These are phyloP conservation scores for Okamejei kenojei DNA, from an alignment of 2,797 vertebrate genomes.

Conservation along the genomic window DNA sequence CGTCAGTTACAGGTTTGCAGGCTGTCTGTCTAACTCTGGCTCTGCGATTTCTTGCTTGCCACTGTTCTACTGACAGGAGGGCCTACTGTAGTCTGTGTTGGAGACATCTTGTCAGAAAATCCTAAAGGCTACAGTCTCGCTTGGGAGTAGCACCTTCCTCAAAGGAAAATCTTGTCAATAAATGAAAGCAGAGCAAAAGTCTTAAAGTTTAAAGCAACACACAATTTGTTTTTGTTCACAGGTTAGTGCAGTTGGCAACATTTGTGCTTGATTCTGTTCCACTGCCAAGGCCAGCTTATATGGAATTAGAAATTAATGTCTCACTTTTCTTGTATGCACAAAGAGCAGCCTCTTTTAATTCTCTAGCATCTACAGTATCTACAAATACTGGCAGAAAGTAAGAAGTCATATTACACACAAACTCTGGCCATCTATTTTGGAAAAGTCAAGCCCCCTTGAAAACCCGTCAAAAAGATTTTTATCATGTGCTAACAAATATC, in stretches of 20 bases:
- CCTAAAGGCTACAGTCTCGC: neutral
- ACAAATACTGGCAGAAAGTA: neutral
- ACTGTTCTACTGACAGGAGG: slow-evolving; percentile 12
- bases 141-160: slow-evolving; percentile 4
- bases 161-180: slow-evolving; percentile 33
- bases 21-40: neutral
- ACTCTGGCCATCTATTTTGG: slow-evolving; percentile 44
- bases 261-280: neutral
- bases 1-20: neutral
- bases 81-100: neutral
- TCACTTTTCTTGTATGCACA: slow-evolving; percentile 11
- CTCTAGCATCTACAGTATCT: neutral
- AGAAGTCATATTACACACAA: slow-evolving; percentile 25
- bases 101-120: neutral
- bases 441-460: slow-evolving; percentile 42
- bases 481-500: slow-evolving; percentile 36
- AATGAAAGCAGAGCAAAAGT: slow-evolving; percentile 22
- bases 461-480: slow-evolving; percentile 45
- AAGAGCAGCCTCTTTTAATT: slow-evolving; percentile 30
- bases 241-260: slow-evolving; percentile 21
- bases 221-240: slow-evolving; percentile 34
- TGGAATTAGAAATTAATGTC: slow-evolving; percentile 30
- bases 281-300: neutral
- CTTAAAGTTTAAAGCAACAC: slow-evolving; percentile 12
- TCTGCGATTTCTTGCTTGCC: neutral